A percentile compares a stretch with the other conserved stretches of the same genome.
Conservation (phyloP, 2,113 vertebrate genomes). For the Anthoscopus minutus region DNA sequence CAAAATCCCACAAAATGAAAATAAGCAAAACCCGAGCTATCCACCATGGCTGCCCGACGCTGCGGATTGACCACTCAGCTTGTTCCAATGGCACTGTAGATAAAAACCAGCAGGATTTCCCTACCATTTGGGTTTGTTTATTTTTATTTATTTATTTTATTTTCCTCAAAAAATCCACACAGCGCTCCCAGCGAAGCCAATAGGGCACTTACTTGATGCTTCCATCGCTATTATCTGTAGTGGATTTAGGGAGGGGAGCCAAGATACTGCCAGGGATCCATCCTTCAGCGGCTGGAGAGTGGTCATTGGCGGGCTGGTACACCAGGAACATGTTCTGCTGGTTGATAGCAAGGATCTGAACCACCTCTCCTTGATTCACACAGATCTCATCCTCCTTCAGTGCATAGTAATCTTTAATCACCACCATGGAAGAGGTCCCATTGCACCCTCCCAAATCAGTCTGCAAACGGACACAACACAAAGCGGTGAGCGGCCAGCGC, state of each 20-base stretch:
- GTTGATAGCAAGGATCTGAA: constrained; percentile 93
- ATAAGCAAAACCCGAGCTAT: constrained; percentile 30
- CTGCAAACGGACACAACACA: constrained; percentile 63
- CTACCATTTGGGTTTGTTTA: constrained; percentile 53
- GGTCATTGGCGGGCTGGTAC: constrained; percentile 87
- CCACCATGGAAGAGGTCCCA: constrained; percentile 88
- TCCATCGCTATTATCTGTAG: constrained; percentile 86
- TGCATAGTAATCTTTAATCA: constrained; percentile 93
- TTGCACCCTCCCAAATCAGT: constrained; percentile 83
- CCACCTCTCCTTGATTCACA: constrained; percentile 90
- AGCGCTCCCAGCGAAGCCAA: constrained; percentile 74
- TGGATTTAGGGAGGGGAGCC: constrained; percentile 81
- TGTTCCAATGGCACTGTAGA: constrained; percentile 68
- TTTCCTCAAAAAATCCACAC: constrained; percentile 75
- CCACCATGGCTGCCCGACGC: constrained; percentile 56
- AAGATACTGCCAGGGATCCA: constrained; percentile 93
- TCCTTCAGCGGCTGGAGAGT: constrained; percentile 92
- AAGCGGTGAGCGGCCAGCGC: neutral
- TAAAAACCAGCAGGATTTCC: constrained; percentile 62
- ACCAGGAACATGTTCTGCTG: constrained; percentile 99
- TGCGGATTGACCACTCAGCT: constrained; percentile 61
- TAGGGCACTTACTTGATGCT: constrained; percentile 98
- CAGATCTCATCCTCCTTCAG: constrained; percentile 98
- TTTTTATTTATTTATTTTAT: constrained; percentile 37
- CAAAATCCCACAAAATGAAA: constrained; percentile 53